Base-by-base conservation (phyloP, 2,797 vertebrate species). In the Lates japonicus region DNA sequence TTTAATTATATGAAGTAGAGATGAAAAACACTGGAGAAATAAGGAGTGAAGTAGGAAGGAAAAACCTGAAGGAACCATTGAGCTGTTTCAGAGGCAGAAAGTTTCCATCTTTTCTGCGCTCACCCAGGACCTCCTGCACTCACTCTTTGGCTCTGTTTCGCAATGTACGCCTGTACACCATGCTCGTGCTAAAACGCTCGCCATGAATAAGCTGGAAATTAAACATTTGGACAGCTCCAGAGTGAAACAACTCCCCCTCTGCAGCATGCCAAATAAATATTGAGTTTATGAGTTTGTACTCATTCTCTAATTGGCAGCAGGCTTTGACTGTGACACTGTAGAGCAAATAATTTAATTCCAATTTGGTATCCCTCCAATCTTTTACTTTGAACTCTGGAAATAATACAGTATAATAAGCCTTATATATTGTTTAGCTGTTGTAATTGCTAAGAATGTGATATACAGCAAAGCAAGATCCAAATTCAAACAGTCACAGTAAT, bases 241-340 rank as follows among this genome's bases (percentile, higher is more conserved):
- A 86, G 69, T 67, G 78, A 83, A 78, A 66, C 67, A 42, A 35
- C 74, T 42, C 70, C 80, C 68, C 42, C 72, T 49, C 55, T 42
- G 70, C 67, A 71, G 74, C 65, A 74, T 67, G 81, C 87, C 89
- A 87, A 86, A 87, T 78, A 80, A 89, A 86, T 88, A 85, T 84
- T 69, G 80, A 87, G 74, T 91, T 90, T 82, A 90, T 87, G 86
- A 88, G 85, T 90, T 93, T 91, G 81, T 91, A 87, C 76, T 92
- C 70, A 75, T 86, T 88, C 84, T 91, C 68, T 84, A 92, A 94
- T 93, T 94, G 91, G 82, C 91, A 84, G 54, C 71, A 81, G 74
- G 85, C 68, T 91, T 93, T 86, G 74, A 88, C 88, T 74, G 80
- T 88, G 81, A 78, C 72, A 75, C 68, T 74, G 76, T 71, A 60